These are phyloP conservation scores for Adelognathus sp. DNA, from an alignment of 2,888 invertebrate genomes.

Conservation along the genomic window DNA sequence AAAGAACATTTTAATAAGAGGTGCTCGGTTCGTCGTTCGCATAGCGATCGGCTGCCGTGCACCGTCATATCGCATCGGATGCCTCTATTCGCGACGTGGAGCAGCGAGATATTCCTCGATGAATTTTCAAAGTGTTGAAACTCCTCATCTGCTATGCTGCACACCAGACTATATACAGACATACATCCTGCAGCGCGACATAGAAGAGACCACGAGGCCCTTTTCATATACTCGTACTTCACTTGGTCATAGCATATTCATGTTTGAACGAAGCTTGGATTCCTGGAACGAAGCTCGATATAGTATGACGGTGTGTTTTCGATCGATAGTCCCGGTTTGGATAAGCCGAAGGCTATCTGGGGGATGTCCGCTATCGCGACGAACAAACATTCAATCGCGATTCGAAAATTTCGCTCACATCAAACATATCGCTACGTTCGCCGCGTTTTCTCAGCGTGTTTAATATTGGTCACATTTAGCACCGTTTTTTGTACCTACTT, in stretches of 20 bases:
- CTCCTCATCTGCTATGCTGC: neutral
- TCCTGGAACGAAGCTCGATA: conserved; percentile 10
- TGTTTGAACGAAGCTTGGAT: conserved; percentile 18
- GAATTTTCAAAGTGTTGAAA: conserved; percentile 12
- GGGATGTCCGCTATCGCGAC: neutral
- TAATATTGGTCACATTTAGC: no score
- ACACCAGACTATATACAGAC: neutral
- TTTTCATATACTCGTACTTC: neutral
- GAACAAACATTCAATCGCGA: neutral
- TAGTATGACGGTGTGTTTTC: conserved; percentile 23
- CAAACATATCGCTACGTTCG: neutral
- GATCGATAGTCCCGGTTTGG: neutral
- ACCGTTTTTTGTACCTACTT: no score
- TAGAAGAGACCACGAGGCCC: neutral
- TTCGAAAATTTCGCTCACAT: neutral
- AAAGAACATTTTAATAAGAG: conserved; percentile 73
- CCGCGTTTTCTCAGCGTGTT: neutral
- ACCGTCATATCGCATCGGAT: conserved; percentile 72
- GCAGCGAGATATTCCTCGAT: neutral
- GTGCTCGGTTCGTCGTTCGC: conserved; percentile 18
- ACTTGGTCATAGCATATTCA: conserved; percentile 13
- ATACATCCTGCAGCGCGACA: neutral
- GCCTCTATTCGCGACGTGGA: conserved; percentile 62
- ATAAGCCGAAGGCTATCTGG: no score
- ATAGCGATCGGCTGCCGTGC: conserved; percentile 51